These are phyloP conservation scores for Aphis craccivora DNA, from an alignment of 1,140 invertebrate genomes.

Conservation along the genomic window DNA sequence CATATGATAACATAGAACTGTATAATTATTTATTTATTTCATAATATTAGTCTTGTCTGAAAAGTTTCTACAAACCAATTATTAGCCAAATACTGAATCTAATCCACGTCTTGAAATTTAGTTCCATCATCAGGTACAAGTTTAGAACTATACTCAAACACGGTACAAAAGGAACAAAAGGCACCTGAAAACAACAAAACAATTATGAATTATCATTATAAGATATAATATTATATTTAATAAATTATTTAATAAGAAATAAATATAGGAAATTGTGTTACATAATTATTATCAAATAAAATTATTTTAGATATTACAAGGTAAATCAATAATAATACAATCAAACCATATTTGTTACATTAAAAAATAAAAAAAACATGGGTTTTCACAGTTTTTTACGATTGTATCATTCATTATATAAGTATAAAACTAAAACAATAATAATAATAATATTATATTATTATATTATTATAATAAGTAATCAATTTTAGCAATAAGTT, in stretches of 20 bases:
- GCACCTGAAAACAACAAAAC: constrained; percentile 65
- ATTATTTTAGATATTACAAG: background rate
- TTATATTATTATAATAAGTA: too few species aligned
- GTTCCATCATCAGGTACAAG: constrained; percentile 73
- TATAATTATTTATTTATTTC: background rate
- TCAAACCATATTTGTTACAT: background rate
- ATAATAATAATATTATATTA: too few species aligned
- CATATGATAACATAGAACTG: background rate
- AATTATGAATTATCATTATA: background rate
- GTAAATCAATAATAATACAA: background rate
- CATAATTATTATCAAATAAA: background rate
- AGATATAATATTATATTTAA: background rate
- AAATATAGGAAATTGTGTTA: background rate
- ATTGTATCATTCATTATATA: too few species aligned
- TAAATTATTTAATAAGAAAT: background rate
- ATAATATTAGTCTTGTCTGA: background rate
- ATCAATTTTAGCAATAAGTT: too few species aligned
- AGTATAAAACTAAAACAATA: too few species aligned
- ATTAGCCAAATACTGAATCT: constrained; percentile 72
- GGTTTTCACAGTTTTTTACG: too few species aligned
- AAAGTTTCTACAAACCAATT: constrained; percentile 62
- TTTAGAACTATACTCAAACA: constrained; percentile 74
- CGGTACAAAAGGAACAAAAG: constrained; percentile 75
- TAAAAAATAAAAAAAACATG: background rate
- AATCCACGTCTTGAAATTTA: constrained; percentile 73